Evolutionary conservation across 2,888 invertebrate genomes (phyloP).

Genomic region (Netelia fuscicornis): DNA sequence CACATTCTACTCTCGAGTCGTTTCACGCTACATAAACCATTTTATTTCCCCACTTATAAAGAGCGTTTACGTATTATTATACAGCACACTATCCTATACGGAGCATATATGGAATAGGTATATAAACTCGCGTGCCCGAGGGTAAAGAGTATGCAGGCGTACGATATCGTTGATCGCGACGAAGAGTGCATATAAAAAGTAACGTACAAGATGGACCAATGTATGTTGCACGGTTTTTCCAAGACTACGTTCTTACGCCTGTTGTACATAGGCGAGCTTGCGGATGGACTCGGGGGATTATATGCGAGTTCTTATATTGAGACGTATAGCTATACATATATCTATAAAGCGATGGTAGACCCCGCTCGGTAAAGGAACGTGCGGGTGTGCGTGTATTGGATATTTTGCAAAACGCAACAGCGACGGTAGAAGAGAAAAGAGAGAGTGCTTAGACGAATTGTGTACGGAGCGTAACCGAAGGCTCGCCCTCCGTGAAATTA

Average conservation of each 20-base stretch:
- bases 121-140: constrained; percentile 18
- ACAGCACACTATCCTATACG: constrained; percentile 14
- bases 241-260: constrained; percentile 39
- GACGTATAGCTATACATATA: neutral
- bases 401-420: constrained; percentile 13
- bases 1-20: constrained; percentile 45
- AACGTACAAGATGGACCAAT: constrained; percentile 55
- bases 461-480: constrained; percentile 83
- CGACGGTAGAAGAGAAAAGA: constrained; percentile 31
- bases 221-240: constrained; percentile 43
- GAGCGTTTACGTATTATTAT: constrained; percentile 61
- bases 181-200: constrained; percentile 34
- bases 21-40: constrained; percentile 67
- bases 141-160: constrained; percentile 31
- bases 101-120: constrained; percentile 27
- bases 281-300: constrained; percentile 41
- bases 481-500: constrained; percentile 84
- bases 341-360: constrained; percentile 24
- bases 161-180: constrained; percentile 63
- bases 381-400: constrained; percentile 28
- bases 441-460: constrained; percentile 77
- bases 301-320: constrained; percentile 6
- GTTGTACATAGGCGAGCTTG: constrained; percentile 43
- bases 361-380: constrained; percentile 10
- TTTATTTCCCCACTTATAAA: constrained; percentile 64